Evolutionary conservation across 2,888 invertebrate species (phyloP), one percentile per base, ranked within the genome.

Genomic region (Acrocyrtus sp.): DNA sequence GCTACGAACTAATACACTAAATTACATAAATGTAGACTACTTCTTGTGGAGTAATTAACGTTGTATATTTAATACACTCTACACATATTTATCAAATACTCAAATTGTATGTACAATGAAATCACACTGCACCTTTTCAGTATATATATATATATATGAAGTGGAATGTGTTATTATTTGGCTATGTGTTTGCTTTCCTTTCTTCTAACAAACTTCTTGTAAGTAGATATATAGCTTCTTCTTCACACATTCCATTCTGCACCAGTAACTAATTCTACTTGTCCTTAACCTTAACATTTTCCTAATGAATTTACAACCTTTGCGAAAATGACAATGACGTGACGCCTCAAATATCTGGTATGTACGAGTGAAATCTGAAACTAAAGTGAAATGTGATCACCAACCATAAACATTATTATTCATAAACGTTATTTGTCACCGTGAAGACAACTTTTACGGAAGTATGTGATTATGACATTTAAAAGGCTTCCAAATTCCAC

Each of bases 101-200:
- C n/a, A n/a, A n/a, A n/a, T 34, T 34, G 5, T 78, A 78, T 76
- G 15, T 78, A 78, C 78, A 78, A 66, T 73, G 75, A 72, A 78
- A 78, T 78, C 78, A 78, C 78, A 78, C 78, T 78, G 78, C 68
- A 78, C 78, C 78, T 78, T 78, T 75, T 58, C 29, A 39, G 45
- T 53, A 4, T 53, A 15, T n/a, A n/a, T n/a, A n/a, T n/a, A n/a
- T n/a, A 24, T 5, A 43, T 58, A 27, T 51, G 29, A 57, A 57
- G 57, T 58, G 51, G 58, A 58, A 41, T 72, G 34, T 41, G 34
- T 41, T 34, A 34, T 34, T 34, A 5, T 34, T 34, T 34, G 34
- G 12, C 34, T 8, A 34, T 34, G 5, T 34, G n/a, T n/a, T n/a
- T n/a, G n/a, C n/a, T 34, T 34, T 34, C 5, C 34, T 5, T 5